Evolutionary conservation across 2,888 invertebrate species (phyloP), one percentile per base, ranked within the genome.

Genomic region (Monopis laevigella): DNA sequence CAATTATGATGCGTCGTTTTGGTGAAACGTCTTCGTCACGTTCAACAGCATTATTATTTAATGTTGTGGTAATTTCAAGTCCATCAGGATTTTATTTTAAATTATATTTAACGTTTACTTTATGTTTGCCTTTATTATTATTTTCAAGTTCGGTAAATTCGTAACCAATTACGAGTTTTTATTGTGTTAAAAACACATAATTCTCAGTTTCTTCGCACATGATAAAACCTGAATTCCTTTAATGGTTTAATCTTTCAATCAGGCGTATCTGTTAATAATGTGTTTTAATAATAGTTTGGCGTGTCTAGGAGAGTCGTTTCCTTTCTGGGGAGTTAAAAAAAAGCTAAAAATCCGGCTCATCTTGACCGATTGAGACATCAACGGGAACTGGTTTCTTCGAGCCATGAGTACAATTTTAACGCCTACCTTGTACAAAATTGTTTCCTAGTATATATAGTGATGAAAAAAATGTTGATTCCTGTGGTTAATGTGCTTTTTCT

Each of bases 351-450:
- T 32, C 36, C 36, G 13, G 36, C 19, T 36, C 36, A 12, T 36
- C 36, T 21, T 36, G 36, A 36, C 19, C 36, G 36, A 36, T 36
- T 36, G 21, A 36, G 36, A 36, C 36, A 36, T 36, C 36, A 36
- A 11, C 2, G 6, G 7, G 7, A 36, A 36, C 36, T 11, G 21
- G 36, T 36, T 36, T 32, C 32, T 6, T 11, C 32, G 6, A 7
- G 32, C 13, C 14, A 32, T 17, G 17, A 14, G 29, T 29, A 29
- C 12, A 32, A 16, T 32, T 32, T 32, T 17, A 17, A 32, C 32
- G 32, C 32, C 32, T 17, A 32, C 32, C 16, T 32, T 17, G 17
- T 32, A 17, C 17, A 2, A 17, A 32, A 32, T 13, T 13, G 14
- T 13, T 28, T 28, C 28, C 11, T 11, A 32, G 17, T n/a, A n/a